Evolutionary conservation across 2,888 invertebrate species (phyloP).

Genomic region (Helobdella robusta): DNA sequence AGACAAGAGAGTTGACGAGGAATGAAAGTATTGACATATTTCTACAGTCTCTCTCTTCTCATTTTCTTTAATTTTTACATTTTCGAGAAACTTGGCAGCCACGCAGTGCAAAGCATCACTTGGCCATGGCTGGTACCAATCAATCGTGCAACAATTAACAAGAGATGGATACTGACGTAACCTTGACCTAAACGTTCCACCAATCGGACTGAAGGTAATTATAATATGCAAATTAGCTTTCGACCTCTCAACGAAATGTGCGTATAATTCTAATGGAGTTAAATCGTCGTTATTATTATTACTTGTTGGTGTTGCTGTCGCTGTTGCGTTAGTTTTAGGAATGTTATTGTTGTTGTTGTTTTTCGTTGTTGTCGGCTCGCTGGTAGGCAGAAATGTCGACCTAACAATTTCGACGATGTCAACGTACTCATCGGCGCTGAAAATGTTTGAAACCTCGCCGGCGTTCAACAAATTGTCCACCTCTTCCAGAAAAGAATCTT

Average conservation of each 20-base stretch:
- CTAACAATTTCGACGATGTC: conserved; percentile 63
- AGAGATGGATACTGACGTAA: conserved; percentile 72
- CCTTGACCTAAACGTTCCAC: conserved; percentile 67
- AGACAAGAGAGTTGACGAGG: conserved; percentile 52
- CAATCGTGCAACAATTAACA: conserved; percentile 77
- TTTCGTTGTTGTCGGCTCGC: no score
- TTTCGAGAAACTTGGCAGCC: conserved; percentile 64
- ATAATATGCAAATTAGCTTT: conserved; percentile 71
- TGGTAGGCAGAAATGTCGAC: background rate
- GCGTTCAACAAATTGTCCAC: conserved; percentile 72
- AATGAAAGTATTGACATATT: conserved; percentile 79
- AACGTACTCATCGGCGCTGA: conserved; percentile 70
- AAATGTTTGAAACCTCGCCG: conserved; percentile 77
- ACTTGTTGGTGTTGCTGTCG: background rate
- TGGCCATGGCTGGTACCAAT: conserved; percentile 83
- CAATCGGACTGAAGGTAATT: conserved; percentile 75
- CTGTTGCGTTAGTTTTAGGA: background rate
- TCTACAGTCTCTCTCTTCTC: conserved; percentile 61
- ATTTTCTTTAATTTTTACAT: conserved; percentile 61
- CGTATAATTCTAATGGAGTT: conserved; percentile 51
- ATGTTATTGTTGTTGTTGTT: conserved; percentile 1
- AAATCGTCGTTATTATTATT: conserved; percentile 59
- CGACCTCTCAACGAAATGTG: conserved; percentile 65
- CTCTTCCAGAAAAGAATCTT: conserved; percentile 67
- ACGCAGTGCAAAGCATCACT: conserved; percentile 70